Base-by-base conservation (phyloP, 2,888 invertebrate species). In the Drosophila mulleri region DNA sequence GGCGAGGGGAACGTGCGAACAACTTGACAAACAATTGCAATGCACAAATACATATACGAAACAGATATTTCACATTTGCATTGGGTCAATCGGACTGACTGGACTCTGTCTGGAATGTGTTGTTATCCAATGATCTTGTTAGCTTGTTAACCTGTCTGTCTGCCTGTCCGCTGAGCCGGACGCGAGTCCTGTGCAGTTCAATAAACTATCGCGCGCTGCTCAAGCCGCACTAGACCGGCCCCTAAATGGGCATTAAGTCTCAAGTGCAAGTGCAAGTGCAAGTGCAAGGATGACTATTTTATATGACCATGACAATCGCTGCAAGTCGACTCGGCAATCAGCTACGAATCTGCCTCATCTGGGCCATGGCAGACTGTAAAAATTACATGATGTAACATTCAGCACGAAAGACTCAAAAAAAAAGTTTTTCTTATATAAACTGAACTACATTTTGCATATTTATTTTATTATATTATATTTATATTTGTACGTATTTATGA, bases 1-100 rank as follows among this genome's bases (percentile, higher is more conserved):
- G 20, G 2, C 20, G 39, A 52, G 59, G 37, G 37, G 37, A 16
- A 65, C 54, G 72, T 74, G 70, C 73, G 69, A 74, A 71, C 63
- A 76, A 85, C 68, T 83, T 88, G 54, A 73, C 88, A 77, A 71
- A 62, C 63, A 67, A 82, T 74, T 70, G 86, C 74, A 69, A 85
- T 63, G 67, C 57, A 61, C 74, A 88, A 67, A 56, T 3, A 88
- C 65, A 56, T 3, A 64, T 26, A 65, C 65, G 20, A 65, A 85
- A n/a, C 26, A 47, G 20, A 88, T 77, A 83, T 83, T 85, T 85
- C 65, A 45, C 47, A 69, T 67, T 67, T 69, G 44, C 68, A 64
- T 65, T 74, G 53, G 62, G 48, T 26, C 44, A 67, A 66, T 53
- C 44, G 50, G 41, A 42, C 42, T 60, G 41, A 35, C 35, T 26